Percentiles rank a stretch among this genome's conserved stretches.
These are phyloP conservation scores for Aphidius colemani DNA, from an alignment of 2,888 invertebrate species.

Conservation along the genomic window DNA sequence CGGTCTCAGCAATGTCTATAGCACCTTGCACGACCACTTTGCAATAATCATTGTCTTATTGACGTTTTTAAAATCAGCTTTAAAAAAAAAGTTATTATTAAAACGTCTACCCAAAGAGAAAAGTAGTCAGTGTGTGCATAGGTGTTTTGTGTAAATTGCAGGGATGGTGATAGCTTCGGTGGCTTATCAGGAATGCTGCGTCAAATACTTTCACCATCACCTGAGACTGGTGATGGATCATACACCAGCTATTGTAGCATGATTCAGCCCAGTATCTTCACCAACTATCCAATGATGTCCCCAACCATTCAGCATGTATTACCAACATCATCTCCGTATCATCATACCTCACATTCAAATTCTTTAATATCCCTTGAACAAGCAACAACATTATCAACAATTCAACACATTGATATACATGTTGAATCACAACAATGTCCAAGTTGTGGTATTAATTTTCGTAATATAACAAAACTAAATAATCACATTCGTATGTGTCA, in stretches of 20 bases:
- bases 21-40: constrained; percentile 53
- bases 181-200: constrained; percentile 59
- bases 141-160: constrained; percentile 52
- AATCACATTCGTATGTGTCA: constrained; percentile 55
- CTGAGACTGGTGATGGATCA: constrained; percentile 49
- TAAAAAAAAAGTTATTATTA: constrained; percentile 27
- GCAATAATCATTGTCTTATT: constrained; percentile 44
- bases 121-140: constrained; percentile 42
- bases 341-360: constrained; percentile 36
- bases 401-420: constrained; percentile 48
- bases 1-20: constrained; percentile 28
- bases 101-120: constrained; percentile 14
- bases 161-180: constrained; percentile 56
- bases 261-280: constrained; percentile 46
- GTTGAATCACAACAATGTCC: constrained; percentile 52
- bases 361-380: constrained; percentile 36
- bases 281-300: constrained; percentile 47
- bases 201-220: constrained; percentile 57
- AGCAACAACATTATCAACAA: constrained; percentile 13
- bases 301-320: constrained; percentile 44
- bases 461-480: constrained; percentile 52
- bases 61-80: constrained; percentile 42
- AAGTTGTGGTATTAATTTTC: constrained; percentile 54
- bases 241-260: constrained; percentile 43
- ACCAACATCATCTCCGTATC: constrained; percentile 38